Percentiles rank a stretch among this genome's conserved stretches.
These are phyloP conservation scores for Rynchops niger DNA, from an alignment of 2,113 vertebrate genomes.

Conservation along the genomic window DNA sequence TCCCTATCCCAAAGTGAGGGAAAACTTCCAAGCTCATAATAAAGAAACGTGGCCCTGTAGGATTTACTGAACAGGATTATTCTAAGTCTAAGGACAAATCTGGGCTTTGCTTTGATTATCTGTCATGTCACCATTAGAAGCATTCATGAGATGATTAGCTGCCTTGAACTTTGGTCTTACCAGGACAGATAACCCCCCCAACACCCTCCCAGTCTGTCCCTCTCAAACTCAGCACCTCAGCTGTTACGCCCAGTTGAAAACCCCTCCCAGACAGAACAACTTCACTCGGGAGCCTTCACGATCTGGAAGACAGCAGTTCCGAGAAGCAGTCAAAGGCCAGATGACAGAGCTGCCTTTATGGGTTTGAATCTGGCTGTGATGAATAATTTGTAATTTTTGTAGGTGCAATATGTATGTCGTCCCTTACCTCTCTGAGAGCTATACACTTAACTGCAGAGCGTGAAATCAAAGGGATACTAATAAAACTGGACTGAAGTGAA, in stretches of 20 bases:
- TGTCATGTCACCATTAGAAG: not conserved
- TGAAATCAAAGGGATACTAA: slow-evolving; percentile 6
- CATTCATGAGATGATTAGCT: not conserved
- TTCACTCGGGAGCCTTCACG: not conserved
- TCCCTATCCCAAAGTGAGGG: not conserved
- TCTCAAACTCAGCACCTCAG: not conserved
- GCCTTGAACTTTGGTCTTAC: not conserved
- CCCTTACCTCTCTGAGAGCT: not conserved
- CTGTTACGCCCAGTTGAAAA: not conserved
- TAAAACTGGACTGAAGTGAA: not conserved
- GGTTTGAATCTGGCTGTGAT: slow-evolving; percentile 1
- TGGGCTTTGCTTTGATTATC: not conserved
- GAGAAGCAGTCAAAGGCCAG: not conserved
- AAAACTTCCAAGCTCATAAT: not conserved
- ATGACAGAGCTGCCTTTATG: not conserved
- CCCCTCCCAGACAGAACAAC: not conserved
- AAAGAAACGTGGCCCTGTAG: not conserved
- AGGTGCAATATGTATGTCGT: slow-evolving; percentile 3
- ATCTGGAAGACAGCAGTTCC: not conserved
- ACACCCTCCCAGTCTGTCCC: not conserved
- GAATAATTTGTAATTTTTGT: slow-evolving; percentile 21
- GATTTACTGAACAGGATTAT: not conserved
- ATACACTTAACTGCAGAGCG: not conserved
- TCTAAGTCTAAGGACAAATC: not conserved
- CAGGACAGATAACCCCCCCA: not conserved